phyloP scores from a whole-genome alignment of 2,888 invertebrate genomes.

The Agrilus mali region DNA sequence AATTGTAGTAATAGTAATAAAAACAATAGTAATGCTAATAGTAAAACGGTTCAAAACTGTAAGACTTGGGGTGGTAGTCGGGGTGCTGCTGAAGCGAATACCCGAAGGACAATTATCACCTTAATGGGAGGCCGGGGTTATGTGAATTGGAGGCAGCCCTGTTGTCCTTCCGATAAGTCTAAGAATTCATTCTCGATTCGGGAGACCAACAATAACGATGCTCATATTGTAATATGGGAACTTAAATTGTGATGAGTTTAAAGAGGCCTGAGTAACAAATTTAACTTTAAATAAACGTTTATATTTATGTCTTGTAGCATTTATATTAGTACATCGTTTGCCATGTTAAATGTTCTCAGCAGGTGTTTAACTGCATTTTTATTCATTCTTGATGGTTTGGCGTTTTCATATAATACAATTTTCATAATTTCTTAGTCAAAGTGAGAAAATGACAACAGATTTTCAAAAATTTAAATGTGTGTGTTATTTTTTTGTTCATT shows the following conservation, averaged over 20 bases:
- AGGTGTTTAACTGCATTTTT: no score
- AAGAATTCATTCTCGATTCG: constrained; percentile 38
- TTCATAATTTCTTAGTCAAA: no score
- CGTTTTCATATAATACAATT: no score
- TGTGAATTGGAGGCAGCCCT: constrained; percentile 70
- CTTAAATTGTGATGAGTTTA: constrained; percentile 53
- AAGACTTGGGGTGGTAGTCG: not conserved
- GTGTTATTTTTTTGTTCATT: no score
- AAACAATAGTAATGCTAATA: not conserved
- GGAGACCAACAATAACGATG: constrained; percentile 70
- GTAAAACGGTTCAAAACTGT: not conserved
- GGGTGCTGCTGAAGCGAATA: constrained; percentile 16
- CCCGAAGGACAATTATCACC: constrained; percentile 66
- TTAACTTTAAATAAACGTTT: no score
- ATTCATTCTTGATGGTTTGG: no score
- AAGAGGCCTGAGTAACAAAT: no score
- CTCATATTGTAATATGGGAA: constrained; percentile 86
- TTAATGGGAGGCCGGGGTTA: constrained; percentile 83
- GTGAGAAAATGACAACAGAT: no score
- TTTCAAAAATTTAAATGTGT: no score
- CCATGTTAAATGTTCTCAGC: no score
- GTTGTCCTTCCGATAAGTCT: constrained; percentile 43
- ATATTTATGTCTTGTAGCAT: no score
- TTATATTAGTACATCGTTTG: no score
- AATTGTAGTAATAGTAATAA: constrained; percentile 9